Conservation (phyloP, 2,113 vertebrate genomes). For the Gobiocypris rarus region DNA sequence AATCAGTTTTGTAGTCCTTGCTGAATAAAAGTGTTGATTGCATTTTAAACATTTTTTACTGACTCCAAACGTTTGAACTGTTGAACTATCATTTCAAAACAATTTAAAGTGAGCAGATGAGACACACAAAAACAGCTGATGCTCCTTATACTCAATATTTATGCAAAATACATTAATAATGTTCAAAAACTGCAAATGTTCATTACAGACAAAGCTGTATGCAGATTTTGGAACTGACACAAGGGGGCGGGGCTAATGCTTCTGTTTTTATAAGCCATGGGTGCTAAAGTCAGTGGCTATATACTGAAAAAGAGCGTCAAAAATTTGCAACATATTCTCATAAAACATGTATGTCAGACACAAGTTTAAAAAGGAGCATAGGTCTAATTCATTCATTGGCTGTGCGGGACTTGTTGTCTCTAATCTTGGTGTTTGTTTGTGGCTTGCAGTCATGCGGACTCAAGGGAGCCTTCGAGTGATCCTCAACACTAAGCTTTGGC, state of each 20-base stretch:
- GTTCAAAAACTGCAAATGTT: too few species aligned
- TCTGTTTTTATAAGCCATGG: background rate
- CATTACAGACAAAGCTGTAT: background rate
- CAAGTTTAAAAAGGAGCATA: background rate
- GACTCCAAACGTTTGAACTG: too few species aligned
- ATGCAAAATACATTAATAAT: background rate
- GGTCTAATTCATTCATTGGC: too few species aligned
- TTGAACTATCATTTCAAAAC: too few species aligned
- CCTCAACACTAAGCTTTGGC: constrained; percentile 98
- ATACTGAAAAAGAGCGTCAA: background rate
- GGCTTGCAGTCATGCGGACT: constrained; percentile 90
- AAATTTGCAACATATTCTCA: background rate
- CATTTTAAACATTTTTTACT: too few species aligned
- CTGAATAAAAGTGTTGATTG: too few species aligned
- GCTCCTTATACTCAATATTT: background rate
- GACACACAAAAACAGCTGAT: background rate
- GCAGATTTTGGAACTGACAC: background rate
- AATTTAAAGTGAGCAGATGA: background rate
- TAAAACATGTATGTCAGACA: background rate
- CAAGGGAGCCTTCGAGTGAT: constrained; percentile 96
- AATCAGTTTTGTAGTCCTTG: background rate
- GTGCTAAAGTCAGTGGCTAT: background rate
- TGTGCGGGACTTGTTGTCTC: too few species aligned
- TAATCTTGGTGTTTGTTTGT: background rate
- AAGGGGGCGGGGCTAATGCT: constrained; percentile 8